phyloP scores from a whole-genome alignment of 2,888 invertebrate genomes.

The Melieria omissa region DNA sequence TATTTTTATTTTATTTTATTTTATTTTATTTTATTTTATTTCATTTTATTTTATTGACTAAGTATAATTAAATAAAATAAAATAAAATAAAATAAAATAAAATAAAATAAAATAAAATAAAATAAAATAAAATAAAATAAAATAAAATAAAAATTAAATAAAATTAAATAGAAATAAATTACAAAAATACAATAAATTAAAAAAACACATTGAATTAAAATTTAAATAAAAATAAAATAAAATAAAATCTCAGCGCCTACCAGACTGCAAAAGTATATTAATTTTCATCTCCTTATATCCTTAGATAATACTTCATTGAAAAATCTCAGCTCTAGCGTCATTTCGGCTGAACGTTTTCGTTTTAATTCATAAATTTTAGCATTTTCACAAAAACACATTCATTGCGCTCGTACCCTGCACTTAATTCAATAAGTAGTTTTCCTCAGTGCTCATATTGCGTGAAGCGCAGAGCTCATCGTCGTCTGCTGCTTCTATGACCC shows the following conservation, averaged over 20 bases:
- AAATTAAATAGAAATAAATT: not conserved
- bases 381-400: too few species aligned
- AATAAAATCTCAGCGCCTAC: not conserved
- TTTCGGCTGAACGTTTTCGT: too few species aligned
- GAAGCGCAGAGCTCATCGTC: too few species aligned
- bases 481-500: too few species aligned
- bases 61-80: not conserved
- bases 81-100: not conserved
- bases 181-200: not conserved
- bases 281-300: too few species aligned
- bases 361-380: too few species aligned
- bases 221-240: not conserved
- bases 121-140: slow-evolving; percentile 2
- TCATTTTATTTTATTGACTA: slow-evolving; percentile 4
- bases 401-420: too few species aligned
- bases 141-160: not conserved
- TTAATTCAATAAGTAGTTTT: too few species aligned
- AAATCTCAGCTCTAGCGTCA: too few species aligned
- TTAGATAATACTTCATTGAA: too few species aligned
- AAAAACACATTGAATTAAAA: not conserved
- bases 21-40: slow-evolving; percentile 1
- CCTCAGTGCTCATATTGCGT: too few species aligned
- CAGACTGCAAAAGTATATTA: not conserved
- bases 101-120: not conserved
- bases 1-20: slow-evolving; percentile 21